Evolutionary conservation across 2,888 invertebrate species (phyloP).

Genomic region (Xiphydria camelus): DNA sequence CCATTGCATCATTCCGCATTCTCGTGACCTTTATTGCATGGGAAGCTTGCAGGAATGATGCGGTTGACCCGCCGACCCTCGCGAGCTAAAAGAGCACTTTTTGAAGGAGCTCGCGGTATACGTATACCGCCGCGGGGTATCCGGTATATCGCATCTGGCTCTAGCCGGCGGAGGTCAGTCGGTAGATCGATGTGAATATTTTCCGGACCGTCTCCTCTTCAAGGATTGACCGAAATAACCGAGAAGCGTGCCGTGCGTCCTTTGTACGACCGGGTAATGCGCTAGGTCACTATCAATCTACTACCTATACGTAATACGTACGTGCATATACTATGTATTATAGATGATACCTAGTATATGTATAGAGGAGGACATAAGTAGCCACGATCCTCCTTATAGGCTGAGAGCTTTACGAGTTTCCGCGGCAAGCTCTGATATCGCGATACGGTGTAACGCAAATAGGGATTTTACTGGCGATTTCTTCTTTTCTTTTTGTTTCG

Average conservation of each 20-base stretch:
- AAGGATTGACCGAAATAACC: slow-evolving; percentile 46
- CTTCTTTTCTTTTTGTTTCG: too few relatives aligned
- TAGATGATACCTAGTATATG: too few relatives aligned
- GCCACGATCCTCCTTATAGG: too few relatives aligned
- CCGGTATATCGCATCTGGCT: slow-evolving; percentile 24
- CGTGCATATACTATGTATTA: too few relatives aligned
- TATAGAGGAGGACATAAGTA: too few relatives aligned
- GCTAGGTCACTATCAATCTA: slow-evolving; percentile 1
- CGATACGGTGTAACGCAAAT: too few relatives aligned
- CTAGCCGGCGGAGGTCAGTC: slow-evolving; percentile 29
- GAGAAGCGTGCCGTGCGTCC: slow-evolving; percentile 11
- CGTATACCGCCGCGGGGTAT: slow-evolving; percentile 19
- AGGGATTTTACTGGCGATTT: too few relatives aligned
- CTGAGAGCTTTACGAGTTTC: too few relatives aligned
- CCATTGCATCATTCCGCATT: too few relatives aligned
- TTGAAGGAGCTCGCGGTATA: slow-evolving; percentile 32
- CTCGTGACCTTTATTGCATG: neutral
- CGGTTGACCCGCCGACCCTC: slow-evolving; percentile 32
- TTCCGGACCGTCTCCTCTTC: slow-evolving; percentile 36
- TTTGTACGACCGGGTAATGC: slow-evolving; percentile 8
- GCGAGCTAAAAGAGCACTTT: slow-evolving; percentile 35
- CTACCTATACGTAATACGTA: too few relatives aligned
- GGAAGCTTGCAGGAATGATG: slow-evolving; percentile 29
- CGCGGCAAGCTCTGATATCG: too few relatives aligned
- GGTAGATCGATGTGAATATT: slow-evolving; percentile 48